Evolutionary conservation across 2,888 invertebrate species (phyloP).

Genomic region (Caenorhabditis imperialis): DNA sequence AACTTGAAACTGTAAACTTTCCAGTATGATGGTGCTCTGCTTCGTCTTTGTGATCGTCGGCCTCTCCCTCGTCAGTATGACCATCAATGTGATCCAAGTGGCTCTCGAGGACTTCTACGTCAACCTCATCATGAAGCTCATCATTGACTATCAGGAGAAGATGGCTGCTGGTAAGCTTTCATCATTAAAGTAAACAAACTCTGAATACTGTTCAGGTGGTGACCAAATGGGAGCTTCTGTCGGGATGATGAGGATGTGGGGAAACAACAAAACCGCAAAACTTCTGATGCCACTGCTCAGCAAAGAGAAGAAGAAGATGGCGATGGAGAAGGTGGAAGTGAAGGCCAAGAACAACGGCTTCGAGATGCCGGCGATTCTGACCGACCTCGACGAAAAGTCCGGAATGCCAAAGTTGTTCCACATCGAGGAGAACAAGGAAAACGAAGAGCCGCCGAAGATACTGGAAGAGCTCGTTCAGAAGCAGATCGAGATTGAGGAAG

Average conservation of each 20-base stretch:
- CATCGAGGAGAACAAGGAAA: slow-evolving; percentile 62
- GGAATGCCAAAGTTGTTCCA: slow-evolving; percentile 73
- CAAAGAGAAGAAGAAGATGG: slow-evolving; percentile 72
- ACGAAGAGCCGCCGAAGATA: slow-evolving; percentile 56
- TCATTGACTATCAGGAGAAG: slow-evolving; percentile 77
- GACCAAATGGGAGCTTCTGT: slow-evolving; percentile 74
- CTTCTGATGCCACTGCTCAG: slow-evolving; percentile 74
- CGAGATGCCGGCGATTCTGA: slow-evolving; percentile 75
- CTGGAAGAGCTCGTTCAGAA: slow-evolving; percentile 69
- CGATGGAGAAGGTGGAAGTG: slow-evolving; percentile 76
- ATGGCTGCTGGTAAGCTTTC: slow-evolving; percentile 71
- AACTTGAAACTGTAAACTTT: slow-evolving; percentile 14
- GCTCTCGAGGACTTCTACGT: slow-evolving; percentile 77
- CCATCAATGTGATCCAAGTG: slow-evolving; percentile 79
- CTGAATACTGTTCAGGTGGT: slow-evolving; percentile 53
- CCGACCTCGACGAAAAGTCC: slow-evolving; percentile 73
- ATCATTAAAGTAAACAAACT: not conserved
- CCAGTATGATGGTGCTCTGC: slow-evolving; percentile 77
- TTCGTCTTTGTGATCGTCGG: slow-evolving; percentile 80
- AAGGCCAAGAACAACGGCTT: slow-evolving; percentile 76
- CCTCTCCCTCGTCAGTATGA: slow-evolving; percentile 80
- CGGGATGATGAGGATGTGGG: slow-evolving; percentile 78
- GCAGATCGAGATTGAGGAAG: slow-evolving; percentile 61
- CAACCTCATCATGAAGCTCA: slow-evolving; percentile 75
- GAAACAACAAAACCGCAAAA: slow-evolving; percentile 75